A percentile compares a stretch with the other conserved stretches of the same genome.
Conservation (phyloP, 2,888 invertebrate species). For the Eustalomyia histrio region DNA sequence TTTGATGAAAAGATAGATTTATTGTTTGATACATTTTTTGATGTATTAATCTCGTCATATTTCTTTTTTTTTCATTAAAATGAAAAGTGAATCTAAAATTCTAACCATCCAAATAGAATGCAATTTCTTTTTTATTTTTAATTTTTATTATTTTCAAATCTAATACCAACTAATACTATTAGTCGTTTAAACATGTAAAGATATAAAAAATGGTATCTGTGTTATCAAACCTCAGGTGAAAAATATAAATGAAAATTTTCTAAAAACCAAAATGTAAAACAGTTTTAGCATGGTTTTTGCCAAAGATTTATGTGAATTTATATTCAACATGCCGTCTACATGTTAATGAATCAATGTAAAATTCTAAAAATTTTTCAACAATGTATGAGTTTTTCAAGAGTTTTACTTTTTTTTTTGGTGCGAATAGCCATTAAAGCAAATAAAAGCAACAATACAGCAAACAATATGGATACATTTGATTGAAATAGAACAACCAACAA, state of each 20-base stretch:
- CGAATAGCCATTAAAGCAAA: neutral
- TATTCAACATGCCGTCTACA: constrained; percentile 12
- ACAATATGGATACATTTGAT: constrained; percentile 16
- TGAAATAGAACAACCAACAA: constrained; percentile 11
- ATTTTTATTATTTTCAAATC: constrained; percentile 1
- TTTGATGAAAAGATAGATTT: too few species aligned
- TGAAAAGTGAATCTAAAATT: too few species aligned
- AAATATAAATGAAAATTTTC: constrained; percentile 13
- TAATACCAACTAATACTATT: constrained; percentile 4
- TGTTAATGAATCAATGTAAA: constrained; percentile 57
- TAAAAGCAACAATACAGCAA: neutral
- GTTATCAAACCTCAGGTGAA: neutral
- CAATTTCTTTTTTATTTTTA: too few species aligned
- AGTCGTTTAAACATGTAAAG: constrained; percentile 6
- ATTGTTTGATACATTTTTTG: too few species aligned
- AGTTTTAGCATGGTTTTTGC: constrained; percentile 16
- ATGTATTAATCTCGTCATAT: too few species aligned
- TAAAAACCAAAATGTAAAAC: neutral
- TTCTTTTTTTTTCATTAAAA: too few species aligned
- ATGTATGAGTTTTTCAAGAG: constrained; percentile 1
- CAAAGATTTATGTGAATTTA: constrained; percentile 48
- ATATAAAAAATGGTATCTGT: neutral
- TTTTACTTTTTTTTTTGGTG: neutral
- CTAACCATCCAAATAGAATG: too few species aligned
- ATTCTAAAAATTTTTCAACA: constrained; percentile 32